These are phyloP conservation scores for Hirundo rustica DNA, from an alignment of 2,797 vertebrate species.

Conservation along the genomic window DNA sequence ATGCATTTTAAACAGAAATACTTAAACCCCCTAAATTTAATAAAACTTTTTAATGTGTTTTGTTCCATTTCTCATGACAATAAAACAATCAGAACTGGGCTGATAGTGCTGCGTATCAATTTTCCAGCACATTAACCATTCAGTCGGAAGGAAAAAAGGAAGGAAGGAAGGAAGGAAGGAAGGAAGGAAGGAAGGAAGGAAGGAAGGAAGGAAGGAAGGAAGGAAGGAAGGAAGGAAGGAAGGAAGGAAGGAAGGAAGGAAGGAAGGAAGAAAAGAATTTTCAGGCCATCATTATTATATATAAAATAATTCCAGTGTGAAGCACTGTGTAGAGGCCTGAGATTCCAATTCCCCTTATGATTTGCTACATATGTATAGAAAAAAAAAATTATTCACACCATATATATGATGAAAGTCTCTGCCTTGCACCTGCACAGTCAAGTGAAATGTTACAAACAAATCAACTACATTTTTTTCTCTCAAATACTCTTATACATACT, in stretches of 20 bases:
- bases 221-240: neutral
- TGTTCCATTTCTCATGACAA: neutral
- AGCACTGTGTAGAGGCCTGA: rapidly evolving
- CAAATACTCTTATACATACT: neutral
- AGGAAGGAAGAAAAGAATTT: neutral
- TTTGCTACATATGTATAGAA: rapidly evolving
- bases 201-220: neutral
- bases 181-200: neutral
- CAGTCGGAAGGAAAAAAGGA: neutral
- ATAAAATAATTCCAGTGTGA: neutral
- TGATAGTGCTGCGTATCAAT: too few species aligned
- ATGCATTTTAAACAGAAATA: neutral
- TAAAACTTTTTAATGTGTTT: neutral
- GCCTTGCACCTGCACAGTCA: neutral
- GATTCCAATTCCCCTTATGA: neutral
- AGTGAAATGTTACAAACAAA: neutral
- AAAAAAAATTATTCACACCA: neutral
- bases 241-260: neutral
- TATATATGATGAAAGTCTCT: neutral
- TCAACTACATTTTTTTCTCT: neutral
- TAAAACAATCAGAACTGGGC: too few species aligned
- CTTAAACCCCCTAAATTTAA: neutral
- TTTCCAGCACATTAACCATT: neutral
- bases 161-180: neutral
- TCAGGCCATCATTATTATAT: too few species aligned